A percentile compares a stretch with the other conserved stretches of the same genome.
Evolutionary conservation across 2,888 invertebrate species (phyloP).

Genomic region (Pedicia rivosa): DNA sequence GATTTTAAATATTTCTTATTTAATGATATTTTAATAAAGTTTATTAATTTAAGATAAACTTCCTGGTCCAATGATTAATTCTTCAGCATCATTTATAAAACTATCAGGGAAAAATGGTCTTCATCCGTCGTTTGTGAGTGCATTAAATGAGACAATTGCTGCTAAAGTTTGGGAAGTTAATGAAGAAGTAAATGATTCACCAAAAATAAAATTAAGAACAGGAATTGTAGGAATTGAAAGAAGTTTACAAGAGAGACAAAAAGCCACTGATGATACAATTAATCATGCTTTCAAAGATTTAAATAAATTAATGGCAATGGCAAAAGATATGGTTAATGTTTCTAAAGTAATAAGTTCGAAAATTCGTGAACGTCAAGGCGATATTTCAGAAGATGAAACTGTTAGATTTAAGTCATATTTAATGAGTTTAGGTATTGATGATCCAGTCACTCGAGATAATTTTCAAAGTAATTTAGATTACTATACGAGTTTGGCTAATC

Average conservation of each 20-base stretch:
- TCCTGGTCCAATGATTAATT: slow-evolving; percentile 59
- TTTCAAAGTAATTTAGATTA: slow-evolving; percentile 76
- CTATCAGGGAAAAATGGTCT: slow-evolving; percentile 77
- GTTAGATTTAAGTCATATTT: slow-evolving; percentile 90
- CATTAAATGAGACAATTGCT: slow-evolving; percentile 44
- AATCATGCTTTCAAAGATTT: slow-evolving; percentile 91
- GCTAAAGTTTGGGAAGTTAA: slow-evolving; percentile 46
- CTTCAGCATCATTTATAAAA: slow-evolving; percentile 58
- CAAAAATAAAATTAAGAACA: slow-evolving; percentile 52
- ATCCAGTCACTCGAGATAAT: slow-evolving; percentile 89
- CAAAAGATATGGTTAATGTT: slow-evolving; percentile 91
- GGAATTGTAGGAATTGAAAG: slow-evolving; percentile 96
- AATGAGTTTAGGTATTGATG: slow-evolving; percentile 92
- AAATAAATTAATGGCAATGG: slow-evolving; percentile 84
- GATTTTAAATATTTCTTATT: not conserved
- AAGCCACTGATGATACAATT: slow-evolving; percentile 83
- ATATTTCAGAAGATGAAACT: slow-evolving; percentile 95
- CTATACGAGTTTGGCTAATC: slow-evolving; percentile 66
- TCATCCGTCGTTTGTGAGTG: slow-evolving; percentile 41
- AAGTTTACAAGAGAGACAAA: slow-evolving; percentile 76
- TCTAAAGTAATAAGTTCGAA: slow-evolving; percentile 85
- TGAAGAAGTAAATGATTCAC: slow-evolving; percentile 16
- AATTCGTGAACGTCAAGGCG: slow-evolving; percentile 86
- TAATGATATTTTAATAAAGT: slow-evolving; percentile 1
- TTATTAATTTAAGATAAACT: slow-evolving; percentile 35